Evolutionary conservation across 2,797 vertebrate species (phyloP), one percentile per base, ranked within the genome.

Genomic region (Girardinus metallicus): DNA sequence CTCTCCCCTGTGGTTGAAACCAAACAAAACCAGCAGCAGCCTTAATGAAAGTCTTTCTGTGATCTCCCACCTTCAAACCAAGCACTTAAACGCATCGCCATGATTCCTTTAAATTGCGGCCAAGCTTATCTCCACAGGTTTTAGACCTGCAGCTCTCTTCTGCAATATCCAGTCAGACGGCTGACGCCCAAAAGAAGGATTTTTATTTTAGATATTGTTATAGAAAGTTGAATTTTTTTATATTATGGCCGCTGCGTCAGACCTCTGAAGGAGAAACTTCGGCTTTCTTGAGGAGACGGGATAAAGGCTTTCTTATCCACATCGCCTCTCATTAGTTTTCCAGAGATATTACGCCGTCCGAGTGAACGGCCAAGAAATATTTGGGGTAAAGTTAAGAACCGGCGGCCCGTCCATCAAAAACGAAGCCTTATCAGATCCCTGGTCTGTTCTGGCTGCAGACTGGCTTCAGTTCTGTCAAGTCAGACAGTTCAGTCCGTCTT

Each of bases 401-500:
- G 72, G 44, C 2, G 12, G 31, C 26, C 26, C 2, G 0, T 29
- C 75, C 46, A 34, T 85, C 76, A 75, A 12, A 78, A 68, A 7
- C 3, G 5, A 16, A 55, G 49, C 23, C 57, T 85, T 64, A 81
- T 71, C 74, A 43, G 21, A 80, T 80, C 77, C 51, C 79, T 36
- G 74, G 75, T 76, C 39, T 43, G 71, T 77, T 60, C 84, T n/a
- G 71, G 47, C 15, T 36, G 13, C 39, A 68, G 79, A 71, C 53
- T 15, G 18, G 72, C 79, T 43, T 2, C 3, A 73, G 64, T 26
- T 31, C 70, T 75, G 73, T 84, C 80, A 76, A 72, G 36, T 83
- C 39, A 44, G 75, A 82, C 78, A 46, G 77, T 75, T 73, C 34
- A 18, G 39, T 86, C 78, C n/a, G 80, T 80, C 80, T 73, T 82